Conservation (phyloP, 2,113 vertebrate genomes). For the Callopanchax toddi region DNA sequence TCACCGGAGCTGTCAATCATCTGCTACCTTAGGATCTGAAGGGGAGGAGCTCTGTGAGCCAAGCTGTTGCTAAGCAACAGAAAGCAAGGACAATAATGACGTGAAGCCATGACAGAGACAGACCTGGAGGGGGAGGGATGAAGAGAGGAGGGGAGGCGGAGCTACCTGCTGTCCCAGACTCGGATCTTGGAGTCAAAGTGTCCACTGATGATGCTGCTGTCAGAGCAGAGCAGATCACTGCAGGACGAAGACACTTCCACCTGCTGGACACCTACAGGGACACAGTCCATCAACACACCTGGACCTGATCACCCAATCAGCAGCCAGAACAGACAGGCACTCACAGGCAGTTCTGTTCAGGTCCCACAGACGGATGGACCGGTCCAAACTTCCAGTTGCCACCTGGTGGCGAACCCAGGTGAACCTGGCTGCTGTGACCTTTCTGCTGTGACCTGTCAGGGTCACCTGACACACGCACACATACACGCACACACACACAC, state of each 20-base stretch:
- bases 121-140: background rate
- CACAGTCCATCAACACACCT: background rate
- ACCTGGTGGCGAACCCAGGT: slow-evolving; percentile 77
- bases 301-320: background rate
- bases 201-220: slow-evolving; percentile 84
- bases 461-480: slow-evolving; percentile 76
- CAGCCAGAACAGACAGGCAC: slow-evolving; percentile 2
- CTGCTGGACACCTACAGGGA: slow-evolving; percentile 79
- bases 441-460: slow-evolving; percentile 89
- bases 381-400: slow-evolving; percentile 86
- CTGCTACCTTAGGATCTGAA: background rate
- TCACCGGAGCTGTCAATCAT: slow-evolving; percentile 19
- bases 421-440: slow-evolving; percentile 89
- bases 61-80: slow-evolving; percentile 57
- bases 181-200: slow-evolving; percentile 88
- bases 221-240: slow-evolving; percentile 87
- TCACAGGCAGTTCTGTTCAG: slow-evolving; percentile 85
- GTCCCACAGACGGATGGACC: slow-evolving; percentile 89
- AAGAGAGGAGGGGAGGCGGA: background rate
- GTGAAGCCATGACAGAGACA: background rate
- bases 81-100: background rate
- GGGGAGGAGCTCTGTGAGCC: background rate
- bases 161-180: slow-evolving; percentile 89
- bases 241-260: slow-evolving; percentile 83
- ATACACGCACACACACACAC: background rate